Base-by-base conservation (phyloP, 2,888 invertebrate species). In the Reticulitermes lucifugus region DNA sequence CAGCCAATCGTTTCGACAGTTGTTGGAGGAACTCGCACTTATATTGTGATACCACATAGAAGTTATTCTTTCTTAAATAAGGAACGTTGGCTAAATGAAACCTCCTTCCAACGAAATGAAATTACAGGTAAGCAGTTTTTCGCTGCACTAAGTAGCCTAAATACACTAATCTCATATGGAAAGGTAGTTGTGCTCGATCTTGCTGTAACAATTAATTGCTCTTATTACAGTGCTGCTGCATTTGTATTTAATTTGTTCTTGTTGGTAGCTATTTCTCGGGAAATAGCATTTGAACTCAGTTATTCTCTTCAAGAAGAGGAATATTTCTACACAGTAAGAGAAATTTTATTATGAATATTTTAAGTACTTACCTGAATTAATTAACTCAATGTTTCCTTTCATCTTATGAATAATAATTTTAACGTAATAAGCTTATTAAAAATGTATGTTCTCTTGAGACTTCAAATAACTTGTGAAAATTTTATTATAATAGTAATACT, bases 341-440 rank as follows among this genome's bases (percentile, higher is more conserved):
- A 73, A 29, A 41, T 77, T 4, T 77, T 46, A 65, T 65, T 41
- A 81, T 81, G 81, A 81, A 81, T 81, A 81, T 81, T 81, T 81
- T 81, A 81, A 81, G 22, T 25, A 81, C 25, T 46, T 79, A 25
- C 65, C 41, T 81, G 81, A 81, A 81, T 81, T 81, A 81, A 81
- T 81, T 65, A 81, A 81, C 81, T 43, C n/a, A 43, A 65, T 81
- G 65, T 70, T 81, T 81, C 80, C 70, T 70, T 81, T 81, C 81
- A 81, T 41, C 70, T 81, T 81, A 81, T 81, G 81, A 81, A 81
- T 81, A 70, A 70, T 70, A 81, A 81, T 81, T 81, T 70, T 35
- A 41, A 46, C 41, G 81, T 43, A 81, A 81, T 70, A 81, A 81
- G 70, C 77, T n/a, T 77, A 77, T 46, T 77, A 65, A 46, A 75